Percentiles rank a stretch among this genome's conserved stretches.
These are phyloP conservation scores for Sinocyclocheilus anophthalmus DNA, from an alignment of 2,113 vertebrate genomes.

Conservation along the genomic window DNA sequence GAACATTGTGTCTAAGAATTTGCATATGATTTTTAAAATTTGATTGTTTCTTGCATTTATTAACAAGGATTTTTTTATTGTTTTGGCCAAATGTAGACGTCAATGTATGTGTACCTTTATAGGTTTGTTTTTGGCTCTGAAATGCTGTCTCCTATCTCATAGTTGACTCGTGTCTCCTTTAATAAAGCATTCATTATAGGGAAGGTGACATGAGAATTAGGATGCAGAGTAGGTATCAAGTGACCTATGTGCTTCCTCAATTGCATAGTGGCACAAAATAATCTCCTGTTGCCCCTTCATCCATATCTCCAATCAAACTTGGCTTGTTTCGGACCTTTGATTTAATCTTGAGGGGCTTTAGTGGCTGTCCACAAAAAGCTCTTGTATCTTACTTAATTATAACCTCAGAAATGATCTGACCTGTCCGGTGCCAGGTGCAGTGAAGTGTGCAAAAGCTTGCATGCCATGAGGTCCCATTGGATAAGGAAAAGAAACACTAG, in stretches of 20 bases:
- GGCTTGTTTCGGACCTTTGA: slow-evolving; percentile 65
- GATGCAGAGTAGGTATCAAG: slow-evolving; percentile 59
- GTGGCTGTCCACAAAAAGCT: slow-evolving; percentile 60
- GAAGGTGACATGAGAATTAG: slow-evolving; percentile 44
- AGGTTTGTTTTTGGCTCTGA: slow-evolving; percentile 11
- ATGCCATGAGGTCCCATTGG: slow-evolving; percentile 64
- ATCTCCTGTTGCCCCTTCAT: slow-evolving; percentile 68
- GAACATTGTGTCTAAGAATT: neutral
- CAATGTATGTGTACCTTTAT: neutral
- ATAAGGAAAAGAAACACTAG: slow-evolving; percentile 75
- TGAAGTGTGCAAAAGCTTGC: slow-evolving; percentile 58
- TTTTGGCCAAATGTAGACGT: neutral
- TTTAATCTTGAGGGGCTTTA: slow-evolving; percentile 67
- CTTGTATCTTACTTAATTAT: slow-evolving; percentile 65
- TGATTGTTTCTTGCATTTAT: neutral
- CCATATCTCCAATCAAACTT: slow-evolving; percentile 67
- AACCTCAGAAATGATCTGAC: slow-evolving; percentile 62
- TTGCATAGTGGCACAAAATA: slow-evolving; percentile 66
- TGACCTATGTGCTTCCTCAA: slow-evolving; percentile 61
- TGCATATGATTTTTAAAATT: neutral
- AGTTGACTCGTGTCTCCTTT: slow-evolving; percentile 30
- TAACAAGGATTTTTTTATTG: neutral
- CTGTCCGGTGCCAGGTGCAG: slow-evolving; percentile 53
- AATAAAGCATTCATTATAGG: slow-evolving; percentile 45
- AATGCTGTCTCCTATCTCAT: neutral